phyloP scores from a whole-genome alignment of 2,113 vertebrate genomes.

The Corapipo altera region DNA sequence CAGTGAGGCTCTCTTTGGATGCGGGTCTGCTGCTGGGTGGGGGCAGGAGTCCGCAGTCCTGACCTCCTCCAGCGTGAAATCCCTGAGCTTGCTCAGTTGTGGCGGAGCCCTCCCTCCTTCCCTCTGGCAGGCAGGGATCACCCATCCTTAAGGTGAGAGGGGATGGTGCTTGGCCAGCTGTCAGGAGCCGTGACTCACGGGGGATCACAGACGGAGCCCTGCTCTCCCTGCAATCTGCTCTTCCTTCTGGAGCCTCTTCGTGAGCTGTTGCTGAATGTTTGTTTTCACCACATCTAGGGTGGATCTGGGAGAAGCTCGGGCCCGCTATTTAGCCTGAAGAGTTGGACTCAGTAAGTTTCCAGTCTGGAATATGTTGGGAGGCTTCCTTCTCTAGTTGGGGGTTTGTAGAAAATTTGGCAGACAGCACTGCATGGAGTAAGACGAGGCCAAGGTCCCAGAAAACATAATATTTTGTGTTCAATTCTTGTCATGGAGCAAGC shows the following conservation, averaged over 20 bases:
- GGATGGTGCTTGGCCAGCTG: not conserved
- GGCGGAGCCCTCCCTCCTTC: not conserved
- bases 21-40: not conserved
- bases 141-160: conserved; percentile 27
- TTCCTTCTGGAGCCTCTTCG: not conserved
- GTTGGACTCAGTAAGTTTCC: conserved; percentile 11
- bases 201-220: not conserved
- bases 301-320: not conserved
- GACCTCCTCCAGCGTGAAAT: not conserved
- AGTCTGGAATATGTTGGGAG: not conserved
- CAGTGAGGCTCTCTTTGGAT: conserved; percentile 25
- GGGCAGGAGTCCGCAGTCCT: not conserved
- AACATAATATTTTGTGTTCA: not conserved
- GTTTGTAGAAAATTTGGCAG: not conserved
- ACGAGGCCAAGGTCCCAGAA: not conserved
- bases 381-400: not conserved
- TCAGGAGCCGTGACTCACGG: conserved; percentile 3
- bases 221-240: not conserved
- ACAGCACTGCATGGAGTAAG: not conserved
- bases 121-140: not conserved
- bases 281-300: not conserved
- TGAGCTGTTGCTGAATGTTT: not conserved
- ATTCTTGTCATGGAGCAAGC: not conserved
- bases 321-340: not conserved
- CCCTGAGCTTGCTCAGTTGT: not conserved